A percentile compares a stretch with the other conserved stretches of the same genome.
phyloP scores from a whole-genome alignment of 53 echinoderm and acorn worm species.

The Astropecten irregularis region DNA sequence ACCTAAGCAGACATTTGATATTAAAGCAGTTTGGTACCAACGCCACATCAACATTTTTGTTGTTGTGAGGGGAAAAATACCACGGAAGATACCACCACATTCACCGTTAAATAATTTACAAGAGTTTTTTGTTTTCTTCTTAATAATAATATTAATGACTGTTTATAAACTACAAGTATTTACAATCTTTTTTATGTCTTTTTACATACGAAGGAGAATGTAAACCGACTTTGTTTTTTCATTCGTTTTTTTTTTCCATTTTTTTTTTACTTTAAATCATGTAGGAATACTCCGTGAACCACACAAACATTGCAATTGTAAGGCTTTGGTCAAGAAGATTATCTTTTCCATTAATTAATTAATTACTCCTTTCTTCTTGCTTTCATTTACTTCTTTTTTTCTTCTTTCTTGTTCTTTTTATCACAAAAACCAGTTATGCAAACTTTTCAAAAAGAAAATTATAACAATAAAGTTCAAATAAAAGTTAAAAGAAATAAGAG shows the following conservation, averaged over 20 bases:
- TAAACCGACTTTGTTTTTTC: background rate
- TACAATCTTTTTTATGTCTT: slow-evolving; percentile 17
- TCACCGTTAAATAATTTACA: slow-evolving; percentile 58
- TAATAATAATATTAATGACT: slow-evolving; percentile 23
- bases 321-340: slow-evolving; percentile 43
- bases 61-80: no score
- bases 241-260: no score
- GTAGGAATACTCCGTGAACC: slow-evolving; percentile 28
- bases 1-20: background rate
- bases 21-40: background rate
- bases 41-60: background rate
- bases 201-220: slow-evolving; percentile 43
- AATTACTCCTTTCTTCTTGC: background rate
- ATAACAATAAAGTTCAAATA: background rate
- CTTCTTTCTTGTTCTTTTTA: background rate
- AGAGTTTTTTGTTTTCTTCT: background rate
- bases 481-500: background rate
- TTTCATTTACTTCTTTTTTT: background rate
- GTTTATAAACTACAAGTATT: slow-evolving; percentile 53
- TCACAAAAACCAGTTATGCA: background rate
- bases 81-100: slow-evolving; percentile 35
- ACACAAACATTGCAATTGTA: slow-evolving; percentile 36
- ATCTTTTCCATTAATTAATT: background rate
- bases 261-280: background rate
- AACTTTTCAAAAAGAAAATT: background rate